These are phyloP conservation scores for Sporophila hypoxantha DNA, from an alignment of 2,113 vertebrate genomes.

Conservation along the genomic window DNA sequence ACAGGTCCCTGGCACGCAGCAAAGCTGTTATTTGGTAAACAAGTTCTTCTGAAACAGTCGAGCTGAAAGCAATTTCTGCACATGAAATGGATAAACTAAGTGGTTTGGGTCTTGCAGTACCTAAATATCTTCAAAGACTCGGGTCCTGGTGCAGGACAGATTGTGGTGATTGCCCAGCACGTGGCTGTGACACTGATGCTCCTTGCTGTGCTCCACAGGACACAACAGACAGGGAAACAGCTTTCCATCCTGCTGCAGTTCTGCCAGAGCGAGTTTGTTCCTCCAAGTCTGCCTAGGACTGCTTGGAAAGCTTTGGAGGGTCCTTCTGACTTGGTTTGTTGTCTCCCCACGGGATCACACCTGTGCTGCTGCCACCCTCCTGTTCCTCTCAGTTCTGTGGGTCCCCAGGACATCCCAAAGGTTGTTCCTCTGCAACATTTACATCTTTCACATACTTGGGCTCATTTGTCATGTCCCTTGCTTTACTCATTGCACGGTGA, in stretches of 20 bases:
- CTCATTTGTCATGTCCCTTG: constrained; percentile 12
- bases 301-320: not conserved
- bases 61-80: not conserved
- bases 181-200: fast-evolving
- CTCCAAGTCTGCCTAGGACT: not conserved
- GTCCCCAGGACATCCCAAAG: not conserved
- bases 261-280: not conserved
- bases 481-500: constrained; percentile 36
- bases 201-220: not conserved
- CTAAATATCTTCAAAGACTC: not conserved
- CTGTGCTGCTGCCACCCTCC: not conserved
- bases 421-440: not conserved
- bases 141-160: not conserved
- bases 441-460: not conserved
- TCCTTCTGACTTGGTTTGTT: not conserved
- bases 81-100: not conserved
- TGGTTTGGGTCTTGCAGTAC: not conserved
- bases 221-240: not conserved
- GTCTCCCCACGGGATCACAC: not conserved
- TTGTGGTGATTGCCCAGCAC: fast-evolving
- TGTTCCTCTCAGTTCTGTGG: not conserved
- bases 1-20: not conserved
- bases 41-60: not conserved
- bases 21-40: not conserved
- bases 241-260: not conserved